Conservation (phyloP, 23 tunicate species). For the Ascidia mentula region DNA sequence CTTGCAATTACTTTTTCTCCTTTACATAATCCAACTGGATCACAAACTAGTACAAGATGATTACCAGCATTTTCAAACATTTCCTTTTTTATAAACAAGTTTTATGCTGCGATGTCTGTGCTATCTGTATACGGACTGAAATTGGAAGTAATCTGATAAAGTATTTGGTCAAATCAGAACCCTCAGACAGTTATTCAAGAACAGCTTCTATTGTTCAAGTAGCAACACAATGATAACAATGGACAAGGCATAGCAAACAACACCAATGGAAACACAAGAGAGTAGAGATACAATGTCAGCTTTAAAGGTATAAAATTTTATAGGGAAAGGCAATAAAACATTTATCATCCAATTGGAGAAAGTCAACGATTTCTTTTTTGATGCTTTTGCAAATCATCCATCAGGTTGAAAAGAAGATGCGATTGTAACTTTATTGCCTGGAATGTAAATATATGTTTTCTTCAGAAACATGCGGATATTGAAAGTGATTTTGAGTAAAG, state of each 20-base stretch:
- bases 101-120: too few species aligned
- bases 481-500: neutral
- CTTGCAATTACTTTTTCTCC: neutral
- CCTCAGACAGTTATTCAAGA: neutral
- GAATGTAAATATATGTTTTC: too few species aligned
- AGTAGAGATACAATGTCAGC: neutral
- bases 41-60: constrained; percentile 4
- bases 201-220: neutral
- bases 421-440: constrained; percentile 1
- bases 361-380: neutral
- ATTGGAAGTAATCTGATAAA: too few species aligned
- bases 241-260: neutral
- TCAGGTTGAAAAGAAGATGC: neutral
- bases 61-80: neutral
- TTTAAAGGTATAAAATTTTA: neutral
- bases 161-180: too few species aligned
- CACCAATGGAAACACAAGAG: neutral
- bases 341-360: neutral
- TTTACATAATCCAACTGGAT: neutral
- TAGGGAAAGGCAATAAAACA: neutral
- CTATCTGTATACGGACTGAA: too few species aligned
- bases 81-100: too few species aligned
- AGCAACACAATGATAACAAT: neutral
- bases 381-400: neutral
- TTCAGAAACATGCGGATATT: too few species aligned